Evolutionary conservation across 92 coral and sea anemone species (phyloP).

Genomic region (Metridium senile): DNA sequence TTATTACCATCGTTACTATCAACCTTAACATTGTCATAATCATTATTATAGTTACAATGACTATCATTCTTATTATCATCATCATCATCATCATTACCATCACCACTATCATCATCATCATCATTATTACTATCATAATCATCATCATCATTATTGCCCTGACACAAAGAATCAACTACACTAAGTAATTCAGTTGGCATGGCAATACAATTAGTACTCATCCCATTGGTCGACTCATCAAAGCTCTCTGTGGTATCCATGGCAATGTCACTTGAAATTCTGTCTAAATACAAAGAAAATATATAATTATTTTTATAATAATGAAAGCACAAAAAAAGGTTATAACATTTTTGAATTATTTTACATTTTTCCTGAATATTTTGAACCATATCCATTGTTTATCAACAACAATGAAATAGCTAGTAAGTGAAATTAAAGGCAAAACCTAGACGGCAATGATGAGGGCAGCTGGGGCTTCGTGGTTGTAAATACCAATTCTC

Average conservation of each 20-base stretch:
- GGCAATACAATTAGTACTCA: conserved; percentile 9
- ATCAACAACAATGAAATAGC: too few species aligned
- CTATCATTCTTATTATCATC: background rate
- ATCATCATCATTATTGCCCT: background rate
- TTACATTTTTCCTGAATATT: too few species aligned
- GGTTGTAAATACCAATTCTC: too few species aligned
- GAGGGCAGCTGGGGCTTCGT: too few species aligned
- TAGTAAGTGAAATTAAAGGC: too few species aligned
- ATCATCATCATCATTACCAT: background rate
- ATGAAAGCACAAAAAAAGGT: too few species aligned
- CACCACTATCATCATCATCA: background rate
- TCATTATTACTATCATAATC: background rate
- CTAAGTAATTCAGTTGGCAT: conserved; percentile 24
- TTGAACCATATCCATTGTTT: too few species aligned
- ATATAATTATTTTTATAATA: background rate
- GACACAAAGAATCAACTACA: conserved; percentile 25
- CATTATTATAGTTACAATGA: background rate
- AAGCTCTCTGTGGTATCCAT: conserved; percentile 5
- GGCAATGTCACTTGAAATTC: background rate
- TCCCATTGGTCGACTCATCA: background rate
- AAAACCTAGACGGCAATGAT: too few species aligned
- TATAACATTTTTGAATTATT: too few species aligned
- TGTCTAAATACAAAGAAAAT: background rate
- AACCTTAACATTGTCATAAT: background rate
- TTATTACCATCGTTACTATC: background rate